Base-by-base conservation (phyloP, 2,888 invertebrate species). In the Ectropis crepuscularia region DNA sequence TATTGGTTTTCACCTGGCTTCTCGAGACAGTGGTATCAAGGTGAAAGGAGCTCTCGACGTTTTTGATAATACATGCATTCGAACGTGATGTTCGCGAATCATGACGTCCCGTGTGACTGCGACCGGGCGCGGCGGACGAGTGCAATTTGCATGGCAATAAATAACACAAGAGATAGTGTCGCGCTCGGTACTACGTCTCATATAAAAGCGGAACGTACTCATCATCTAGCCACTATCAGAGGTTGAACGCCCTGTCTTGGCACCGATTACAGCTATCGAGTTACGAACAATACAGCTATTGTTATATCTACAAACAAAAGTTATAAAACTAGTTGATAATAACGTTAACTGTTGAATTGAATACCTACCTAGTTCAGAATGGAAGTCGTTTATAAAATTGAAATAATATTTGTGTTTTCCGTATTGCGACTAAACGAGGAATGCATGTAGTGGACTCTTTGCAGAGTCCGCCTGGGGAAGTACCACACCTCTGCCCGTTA, bases 161-260 rank as follows among this genome's bases (percentile, higher is more conserved):
- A 90, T 88, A 89, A 87, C 79, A 74, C 77, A 67, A 72, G 76
- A 81, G 87, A 89, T 88, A 87, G 80, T 80, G 80, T 81, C 82
- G 81, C 74, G 77, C 76, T 76, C 78, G 77, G 75, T 73, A 76
- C 80, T 77, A 76, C 74, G 77, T 79, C 78, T 80, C 81, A 80
- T 78, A 77, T 73, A 76, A 65, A n/a, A 71, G 68, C 69, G 65
- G 68, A 61, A 65, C 63, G 69, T 41, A 75, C 75, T 76, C 75
- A 76, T 80, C 76, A 80, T 79, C 67, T 68, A 80, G 77, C 74
- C 81, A 78, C 83, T 90, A 90, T 89, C 90, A 83, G 78, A 81
- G 79, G 91, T 89, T 90, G 89, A 89, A 90, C 79, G 91, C 81
- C 89, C 90, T 81, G 83, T 82, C 89, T 86, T 81, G 82, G 78